These are phyloP conservation scores for Poecilobothrus nobilitatus DNA, from an alignment of 2,888 invertebrate species.

Conservation along the genomic window DNA sequence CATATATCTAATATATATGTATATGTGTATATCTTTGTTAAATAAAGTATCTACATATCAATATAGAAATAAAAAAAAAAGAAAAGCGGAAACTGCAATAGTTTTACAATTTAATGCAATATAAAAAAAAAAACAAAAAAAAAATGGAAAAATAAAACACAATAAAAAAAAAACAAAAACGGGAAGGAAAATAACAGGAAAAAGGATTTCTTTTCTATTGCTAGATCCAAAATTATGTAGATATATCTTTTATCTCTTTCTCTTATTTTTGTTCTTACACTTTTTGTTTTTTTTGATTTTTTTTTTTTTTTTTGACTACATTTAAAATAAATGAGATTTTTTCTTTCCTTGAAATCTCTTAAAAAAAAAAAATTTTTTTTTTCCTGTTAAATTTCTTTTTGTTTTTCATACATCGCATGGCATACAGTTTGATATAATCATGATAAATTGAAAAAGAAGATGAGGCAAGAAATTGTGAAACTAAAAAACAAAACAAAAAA, in stretches of 20 bases:
- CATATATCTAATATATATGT: too few species aligned
- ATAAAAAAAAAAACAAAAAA: not conserved
- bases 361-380: not conserved
- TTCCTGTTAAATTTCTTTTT: not conserved
- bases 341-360: not conserved
- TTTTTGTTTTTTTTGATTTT: too few species aligned
- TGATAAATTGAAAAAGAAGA: slow-evolving; percentile 4
- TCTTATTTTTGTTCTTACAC: too few species aligned
- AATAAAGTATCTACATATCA: not conserved
- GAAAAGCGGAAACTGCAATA: not conserved
- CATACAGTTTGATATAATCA: not conserved
- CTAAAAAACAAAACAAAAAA: too few species aligned
- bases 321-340: not conserved
- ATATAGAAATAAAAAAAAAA: not conserved
- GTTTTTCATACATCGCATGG: not conserved
- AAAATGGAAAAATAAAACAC: not conserved
- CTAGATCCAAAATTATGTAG: not conserved
- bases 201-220: not conserved
- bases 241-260: not conserved
- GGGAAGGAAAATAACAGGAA: too few species aligned
- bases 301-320: not conserved
- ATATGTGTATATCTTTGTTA: too few species aligned
- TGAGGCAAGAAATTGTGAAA: not conserved
- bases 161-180: too few species aligned
- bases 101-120: not conserved